Conservation (phyloP, 2,888 invertebrate genomes). For the Aphodius sticticus region DNA sequence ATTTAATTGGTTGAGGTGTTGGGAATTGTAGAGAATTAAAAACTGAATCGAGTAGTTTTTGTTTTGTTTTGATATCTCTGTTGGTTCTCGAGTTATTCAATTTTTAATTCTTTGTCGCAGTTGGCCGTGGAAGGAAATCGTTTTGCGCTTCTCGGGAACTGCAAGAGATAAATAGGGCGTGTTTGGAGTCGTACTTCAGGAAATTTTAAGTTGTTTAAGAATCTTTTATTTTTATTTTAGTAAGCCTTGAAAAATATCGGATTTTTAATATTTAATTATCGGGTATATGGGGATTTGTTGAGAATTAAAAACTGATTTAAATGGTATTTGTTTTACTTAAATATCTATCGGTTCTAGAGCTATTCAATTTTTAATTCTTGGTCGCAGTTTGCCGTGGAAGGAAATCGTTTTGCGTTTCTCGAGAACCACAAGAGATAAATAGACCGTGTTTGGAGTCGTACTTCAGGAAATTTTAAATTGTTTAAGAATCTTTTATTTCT, state of each 20-base stretch:
- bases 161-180: not conserved
- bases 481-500: not conserved
- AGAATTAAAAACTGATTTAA: not conserved
- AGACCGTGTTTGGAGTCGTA: not conserved
- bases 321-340: not conserved
- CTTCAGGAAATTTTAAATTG: not conserved
- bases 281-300: not conserved
- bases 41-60: not conserved
- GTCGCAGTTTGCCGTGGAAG: not conserved
- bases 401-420: slow-evolving; percentile 4
- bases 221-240: not conserved
- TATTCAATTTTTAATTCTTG: not conserved
- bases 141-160: not conserved
- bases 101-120: not conserved
- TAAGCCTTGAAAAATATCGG: not conserved
- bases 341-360: not conserved
- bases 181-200: not conserved
- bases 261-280: not conserved
- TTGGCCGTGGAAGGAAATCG: not conserved
- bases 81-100: not conserved
- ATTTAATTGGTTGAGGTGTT: not conserved
- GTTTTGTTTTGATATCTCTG: not conserved
- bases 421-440: not conserved
- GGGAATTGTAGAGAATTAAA: not conserved
- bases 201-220: not conserved